Evolutionary conservation across 1,140 invertebrate genomes (phyloP), one percentile per base, ranked within the genome.

Genomic region (Apolygus lucorum): DNA sequence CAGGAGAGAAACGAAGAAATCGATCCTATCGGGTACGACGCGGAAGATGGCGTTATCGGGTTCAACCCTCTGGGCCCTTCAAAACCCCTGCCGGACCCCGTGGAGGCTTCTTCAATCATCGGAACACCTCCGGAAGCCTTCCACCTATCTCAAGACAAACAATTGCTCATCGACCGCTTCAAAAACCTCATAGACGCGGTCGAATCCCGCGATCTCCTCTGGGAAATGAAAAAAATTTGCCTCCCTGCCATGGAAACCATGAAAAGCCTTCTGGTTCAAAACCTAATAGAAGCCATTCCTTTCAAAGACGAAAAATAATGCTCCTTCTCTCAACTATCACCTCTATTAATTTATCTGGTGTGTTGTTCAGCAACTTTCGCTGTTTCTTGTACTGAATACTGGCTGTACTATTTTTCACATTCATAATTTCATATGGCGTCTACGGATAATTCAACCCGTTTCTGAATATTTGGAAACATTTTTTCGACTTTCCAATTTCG

Each of bases 171-270:
- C 54, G 54, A 59, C 4, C 54, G 54, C 22, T 59, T 59, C 22
- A 8, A 21, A 4, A 13, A 24, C 22, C 11, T 59, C 22, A 4
- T 59, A 8, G 54, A 59, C 11, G 11, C 54, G 11, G 54, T 24
- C 11, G 54, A 13, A 24, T 17, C 54, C 22, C 54, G 13, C 2
- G 54, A 59, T 11, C 13, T 59, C 22, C 54, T 59, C 22, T 59
- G 54, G 54, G 54, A 59, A 24, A 59, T 59, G 54, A 24, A 59
- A 59, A 59, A 59, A 24, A 59, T 59, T 4, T 59, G 54, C 54
- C 8, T 13, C 22, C 54, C 54, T 22, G 54, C 54, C 22, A 13
- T 59, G 54, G 54, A 59, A 24, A 13, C 22, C 54, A 59, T 59
- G 54, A 24, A 59, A 24, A 59, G 13, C 4, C 54, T 59, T 11